phyloP scores from a whole-genome alignment of 2,113 vertebrate genomes.

The Callorhinus ursinus region DNA sequence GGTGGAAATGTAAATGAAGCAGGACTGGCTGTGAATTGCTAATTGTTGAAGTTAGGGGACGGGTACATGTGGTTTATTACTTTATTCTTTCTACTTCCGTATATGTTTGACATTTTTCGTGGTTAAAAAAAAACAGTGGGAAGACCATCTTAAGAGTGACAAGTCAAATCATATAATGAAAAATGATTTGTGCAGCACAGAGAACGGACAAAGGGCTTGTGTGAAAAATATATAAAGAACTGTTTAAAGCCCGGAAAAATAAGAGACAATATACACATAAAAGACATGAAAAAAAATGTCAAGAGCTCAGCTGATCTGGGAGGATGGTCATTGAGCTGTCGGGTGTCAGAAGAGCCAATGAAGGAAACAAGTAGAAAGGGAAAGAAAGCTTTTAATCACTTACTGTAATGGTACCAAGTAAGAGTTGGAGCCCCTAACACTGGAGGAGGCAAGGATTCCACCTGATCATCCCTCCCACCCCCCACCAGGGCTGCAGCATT shows the following conservation, averaged over 20 bases:
- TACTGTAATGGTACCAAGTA: background rate
- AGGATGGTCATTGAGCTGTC: background rate
- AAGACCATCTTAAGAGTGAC: background rate
- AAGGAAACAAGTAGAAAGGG: background rate
- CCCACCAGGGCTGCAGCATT: too few species aligned
- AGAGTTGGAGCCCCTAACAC: background rate
- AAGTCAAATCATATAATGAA: background rate
- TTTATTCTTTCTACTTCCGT: background rate
- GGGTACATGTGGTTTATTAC: background rate
- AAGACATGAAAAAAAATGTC: background rate
- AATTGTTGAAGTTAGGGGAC: background rate
- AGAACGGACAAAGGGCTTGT: background rate
- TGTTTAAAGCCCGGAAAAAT: background rate
- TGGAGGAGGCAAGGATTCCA: rapidly evolving
- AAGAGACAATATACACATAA: background rate
- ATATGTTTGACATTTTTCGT: background rate
- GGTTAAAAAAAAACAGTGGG: background rate
- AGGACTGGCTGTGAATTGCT: background rate
- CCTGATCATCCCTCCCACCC: too few species aligned
- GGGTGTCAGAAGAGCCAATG: too few species aligned
- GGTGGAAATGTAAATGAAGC: background rate
- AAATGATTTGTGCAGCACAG: background rate
- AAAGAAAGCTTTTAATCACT: background rate
- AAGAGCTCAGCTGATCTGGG: background rate
- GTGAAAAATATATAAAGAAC: background rate